Evolutionary conservation across 2,888 invertebrate genomes (phyloP), one percentile per base, ranked within the genome.

Genomic region (Sthenelais limicola): DNA sequence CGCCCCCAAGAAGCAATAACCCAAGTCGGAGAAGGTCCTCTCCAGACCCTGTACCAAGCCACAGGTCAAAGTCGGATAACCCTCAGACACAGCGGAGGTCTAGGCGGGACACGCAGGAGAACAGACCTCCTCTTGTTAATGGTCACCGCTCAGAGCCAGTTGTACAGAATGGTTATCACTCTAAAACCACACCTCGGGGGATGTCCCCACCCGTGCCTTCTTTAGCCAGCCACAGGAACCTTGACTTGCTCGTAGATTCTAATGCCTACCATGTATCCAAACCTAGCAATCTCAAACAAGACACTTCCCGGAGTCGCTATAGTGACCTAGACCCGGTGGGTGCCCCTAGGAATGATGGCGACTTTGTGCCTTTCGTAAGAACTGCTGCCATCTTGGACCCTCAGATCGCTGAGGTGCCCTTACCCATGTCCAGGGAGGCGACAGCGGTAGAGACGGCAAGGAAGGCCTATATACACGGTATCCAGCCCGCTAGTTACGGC

Each of bases 331-430:
- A 52, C 21, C 54, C 72, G 5, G 73, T 76, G 24, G 72, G 68
- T 24, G 78, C 79, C 28, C 77, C 80, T 28, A 70, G 73, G 15
- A 73, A 78, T 54, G 76, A 77, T 26, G 80, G 78, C 38, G 83
- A 85, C 24, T 86, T 86, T 77, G 79, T 86, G 38, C 86, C 86
- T 21, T 86, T 86, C 77, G 82, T 82, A 30, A 79, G 87, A 35
- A 85, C 85, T 33, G 80, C 81, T n/a, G 85, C 84, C 68, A 78
- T 87, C 12, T 80, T 87, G 9, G 85, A 87, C 74, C 87, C 87
- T 1, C 79, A 83, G 1, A 77, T 79, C 49, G 86, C 87, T 0
- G 82, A 82, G 18, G 81, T 80, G 4, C 85, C 86, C 0, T 38
- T 86, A 69, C 85, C 82, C 2, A 68, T 86, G 38, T 86, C 86